Percentiles rank a stretch among this genome's conserved stretches.
phyloP scores from a whole-genome alignment of 2,888 invertebrate genomes.

The Acrobasis consociella region DNA sequence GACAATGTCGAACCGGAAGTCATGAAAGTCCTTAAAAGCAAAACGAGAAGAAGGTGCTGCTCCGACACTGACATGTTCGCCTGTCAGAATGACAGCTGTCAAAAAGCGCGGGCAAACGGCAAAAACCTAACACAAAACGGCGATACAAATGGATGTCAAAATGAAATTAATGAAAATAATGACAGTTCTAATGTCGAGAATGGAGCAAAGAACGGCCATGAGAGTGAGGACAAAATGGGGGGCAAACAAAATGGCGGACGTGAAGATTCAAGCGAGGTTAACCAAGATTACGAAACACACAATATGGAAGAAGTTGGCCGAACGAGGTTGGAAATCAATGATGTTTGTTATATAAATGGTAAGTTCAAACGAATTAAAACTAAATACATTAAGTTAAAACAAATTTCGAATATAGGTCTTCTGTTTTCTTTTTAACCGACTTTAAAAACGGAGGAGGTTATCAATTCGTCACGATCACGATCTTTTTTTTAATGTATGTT shows the following conservation, averaged over 20 bases:
- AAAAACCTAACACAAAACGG: neutral
- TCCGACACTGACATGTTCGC: constrained; percentile 45
- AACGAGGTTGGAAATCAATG: constrained; percentile 86
- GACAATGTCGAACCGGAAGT: constrained; percentile 68
- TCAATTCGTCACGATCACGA: too few species aligned
- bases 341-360: constrained; percentile 98
- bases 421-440: too few species aligned
- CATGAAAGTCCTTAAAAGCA: constrained; percentile 57
- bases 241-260: constrained; percentile 33
- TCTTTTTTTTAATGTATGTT: too few species aligned
- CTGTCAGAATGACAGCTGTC: constrained; percentile 41
- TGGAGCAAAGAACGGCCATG: neutral
- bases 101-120: constrained; percentile 32
- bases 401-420: too few species aligned
- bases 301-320: constrained; percentile 86
- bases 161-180: neutral
- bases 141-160: neutral
- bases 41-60: constrained; percentile 48
- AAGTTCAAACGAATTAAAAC: constrained; percentile 47
- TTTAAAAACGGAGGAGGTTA: too few species aligned
- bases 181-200: neutral
- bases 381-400: too few species aligned
- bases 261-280: constrained; percentile 26
- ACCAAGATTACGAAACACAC: constrained; percentile 56
- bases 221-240: constrained; percentile 22